Evolutionary conservation across 1,140 invertebrate genomes (phyloP).

Genomic region (Lethrus apterus): DNA sequence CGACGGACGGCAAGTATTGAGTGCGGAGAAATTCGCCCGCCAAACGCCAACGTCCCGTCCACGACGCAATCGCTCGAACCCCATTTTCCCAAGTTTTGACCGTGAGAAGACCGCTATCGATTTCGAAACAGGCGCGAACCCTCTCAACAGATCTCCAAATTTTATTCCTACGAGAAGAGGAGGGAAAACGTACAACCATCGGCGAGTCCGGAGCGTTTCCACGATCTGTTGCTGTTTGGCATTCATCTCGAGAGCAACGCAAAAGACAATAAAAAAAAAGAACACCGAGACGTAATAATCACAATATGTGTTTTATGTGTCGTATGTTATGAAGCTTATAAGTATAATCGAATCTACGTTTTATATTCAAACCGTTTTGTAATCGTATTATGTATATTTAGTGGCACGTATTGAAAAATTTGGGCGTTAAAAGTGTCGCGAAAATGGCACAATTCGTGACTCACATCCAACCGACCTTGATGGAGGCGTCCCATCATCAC

Average conservation of each 20-base stretch:
- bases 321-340: background rate
- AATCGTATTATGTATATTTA: background rate
- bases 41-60: background rate
- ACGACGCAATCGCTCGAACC: background rate
- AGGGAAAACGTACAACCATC: background rate
- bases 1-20: constrained; percentile 2
- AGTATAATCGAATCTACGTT: background rate
- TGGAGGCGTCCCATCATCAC: constrained; percentile 49
- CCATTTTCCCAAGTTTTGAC: constrained; percentile 11
- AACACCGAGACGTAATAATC: background rate
- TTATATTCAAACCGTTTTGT: constrained; percentile 4
- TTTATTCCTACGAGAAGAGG: constrained; percentile 8
- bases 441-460: constrained; percentile 51
- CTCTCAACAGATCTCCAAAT: constrained; percentile 8
- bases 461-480: constrained; percentile 49
- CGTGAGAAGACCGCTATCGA: constrained; percentile 9
- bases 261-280: background rate
- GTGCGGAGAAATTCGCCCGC: background rate
- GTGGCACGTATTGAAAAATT: background rate
- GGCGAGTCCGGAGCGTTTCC: background rate
- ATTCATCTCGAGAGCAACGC: constrained; percentile 1
- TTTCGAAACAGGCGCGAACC: background rate
- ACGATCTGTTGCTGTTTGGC: constrained; percentile 6
- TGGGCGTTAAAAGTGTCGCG: background rate
- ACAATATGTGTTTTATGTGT: background rate